Percentiles rank a stretch among this genome's conserved stretches.
These are phyloP conservation scores for Xestia c-nigrum DNA, from an alignment of 2,888 invertebrate genomes.

Conservation along the genomic window DNA sequence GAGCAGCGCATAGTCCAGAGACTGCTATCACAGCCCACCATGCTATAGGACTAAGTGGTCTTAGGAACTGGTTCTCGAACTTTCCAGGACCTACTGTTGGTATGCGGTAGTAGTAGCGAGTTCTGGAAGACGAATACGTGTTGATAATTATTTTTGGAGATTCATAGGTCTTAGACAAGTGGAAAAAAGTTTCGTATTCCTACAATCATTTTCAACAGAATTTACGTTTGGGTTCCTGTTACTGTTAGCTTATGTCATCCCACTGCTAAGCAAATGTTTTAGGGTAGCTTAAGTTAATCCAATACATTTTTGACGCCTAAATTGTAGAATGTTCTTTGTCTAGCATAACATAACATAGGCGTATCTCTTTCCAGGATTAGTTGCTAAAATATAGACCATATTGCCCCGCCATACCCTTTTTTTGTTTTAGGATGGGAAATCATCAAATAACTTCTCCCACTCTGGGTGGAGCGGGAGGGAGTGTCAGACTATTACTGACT, in stretches of 20 bases:
- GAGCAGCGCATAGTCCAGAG: slow-evolving; percentile 74
- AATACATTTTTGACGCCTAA: neutral
- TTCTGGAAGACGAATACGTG: slow-evolving; percentile 70
- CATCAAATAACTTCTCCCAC: no score
- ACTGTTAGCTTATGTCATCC: no score
- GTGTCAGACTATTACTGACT: no score
- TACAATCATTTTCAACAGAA: neutral
- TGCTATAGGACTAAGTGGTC: slow-evolving; percentile 81
- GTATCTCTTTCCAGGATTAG: neutral
- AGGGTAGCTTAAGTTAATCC: neutral
- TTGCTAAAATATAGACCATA: neutral
- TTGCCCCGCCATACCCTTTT: neutral
- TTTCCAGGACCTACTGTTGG: slow-evolving; percentile 81
- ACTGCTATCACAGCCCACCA: slow-evolving; percentile 82
- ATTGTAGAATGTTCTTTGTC: neutral
- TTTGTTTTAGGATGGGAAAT: no score
- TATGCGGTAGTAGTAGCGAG: slow-evolving; percentile 81
- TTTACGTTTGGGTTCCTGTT: neutral
- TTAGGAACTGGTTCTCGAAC: slow-evolving; percentile 85
- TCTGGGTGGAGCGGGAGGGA: no score
- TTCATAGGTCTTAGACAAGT: neutral
- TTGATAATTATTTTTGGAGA: neutral
- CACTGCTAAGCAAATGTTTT: neutral
- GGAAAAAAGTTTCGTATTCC: neutral
- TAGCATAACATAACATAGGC: neutral